A percentile compares a stretch with the other conserved stretches of the same genome.
Conservation (phyloP, 2,113 vertebrate genomes). For the Pantherophis guttatus region DNA sequence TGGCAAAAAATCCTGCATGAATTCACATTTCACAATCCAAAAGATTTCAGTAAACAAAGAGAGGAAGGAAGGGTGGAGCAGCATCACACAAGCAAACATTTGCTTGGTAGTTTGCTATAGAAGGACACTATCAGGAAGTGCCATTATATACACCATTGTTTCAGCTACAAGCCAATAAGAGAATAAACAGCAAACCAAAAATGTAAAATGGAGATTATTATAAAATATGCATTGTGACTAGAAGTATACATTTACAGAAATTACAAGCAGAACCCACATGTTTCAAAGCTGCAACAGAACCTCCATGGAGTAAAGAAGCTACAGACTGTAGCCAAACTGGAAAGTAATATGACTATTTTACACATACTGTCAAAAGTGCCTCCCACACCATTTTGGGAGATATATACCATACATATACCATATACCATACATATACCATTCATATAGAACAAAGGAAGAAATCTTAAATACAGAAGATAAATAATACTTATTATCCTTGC, state of each 20-base stretch:
- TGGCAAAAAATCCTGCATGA: background rate
- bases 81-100: background rate
- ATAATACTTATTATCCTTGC: background rate
- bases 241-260: background rate
- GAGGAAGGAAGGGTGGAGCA: conserved; percentile 65
- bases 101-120: conserved; percentile 15
- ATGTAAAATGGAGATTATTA: background rate
- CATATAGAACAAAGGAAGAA: background rate
- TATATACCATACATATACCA: background rate
- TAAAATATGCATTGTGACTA: accelerated
- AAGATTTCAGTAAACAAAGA: conserved; percentile 56
- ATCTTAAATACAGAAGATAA: background rate
- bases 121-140: conserved; percentile 50
- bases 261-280: background rate
- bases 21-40: conserved; percentile 50
- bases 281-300: background rate
- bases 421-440: background rate
- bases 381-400: background rate
- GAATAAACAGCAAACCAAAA: background rate
- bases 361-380: background rate
- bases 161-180: conserved; percentile 30
- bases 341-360: background rate
- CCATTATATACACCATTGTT: background rate
- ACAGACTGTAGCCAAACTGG: background rate
- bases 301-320: background rate